Evolutionary conservation across 2,888 invertebrate species (phyloP).

Genomic region (Lacanobia oleracea): DNA sequence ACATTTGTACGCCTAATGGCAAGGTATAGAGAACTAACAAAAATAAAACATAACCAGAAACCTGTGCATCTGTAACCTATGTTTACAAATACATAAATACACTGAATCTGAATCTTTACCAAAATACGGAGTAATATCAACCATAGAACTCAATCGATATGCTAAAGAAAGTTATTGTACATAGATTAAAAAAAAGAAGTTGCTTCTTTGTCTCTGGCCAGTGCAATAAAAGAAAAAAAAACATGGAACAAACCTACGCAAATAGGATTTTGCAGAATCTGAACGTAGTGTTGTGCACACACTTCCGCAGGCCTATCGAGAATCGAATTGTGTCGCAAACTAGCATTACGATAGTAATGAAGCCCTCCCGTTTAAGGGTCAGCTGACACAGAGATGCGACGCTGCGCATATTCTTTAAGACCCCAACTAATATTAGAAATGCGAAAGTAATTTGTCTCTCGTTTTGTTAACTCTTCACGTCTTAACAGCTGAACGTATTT

Average conservation of each 20-base stretch:
- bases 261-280: constrained; percentile 47
- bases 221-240: constrained; percentile 8
- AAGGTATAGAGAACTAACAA: too few relatives aligned
- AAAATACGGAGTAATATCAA: neutral
- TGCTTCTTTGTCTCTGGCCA: neutral
- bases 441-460: too few relatives aligned
- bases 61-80: too few relatives aligned
- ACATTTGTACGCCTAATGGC: too few relatives aligned
- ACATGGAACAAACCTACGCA: neutral
- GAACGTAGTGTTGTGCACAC: constrained; percentile 13
- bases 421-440: too few relatives aligned
- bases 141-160: neutral
- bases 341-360: constrained; percentile 25
- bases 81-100: too few relatives aligned
- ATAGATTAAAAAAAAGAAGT: neutral
- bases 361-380: constrained; percentile 24
- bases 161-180: neutral
- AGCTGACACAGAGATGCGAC: too few relatives aligned
- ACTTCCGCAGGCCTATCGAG: constrained; percentile 49
- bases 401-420: too few relatives aligned
- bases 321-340: constrained; percentile 49
- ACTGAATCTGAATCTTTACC: too few relatives aligned
- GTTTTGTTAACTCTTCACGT: too few relatives aligned
- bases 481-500: too few relatives aligned
- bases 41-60: too few relatives aligned